A percentile compares a stretch with the other conserved stretches of the same genome.
phyloP scores from a whole-genome alignment of 64 coral and sea anemone genomes.

The Stylophora pistillata region DNA sequence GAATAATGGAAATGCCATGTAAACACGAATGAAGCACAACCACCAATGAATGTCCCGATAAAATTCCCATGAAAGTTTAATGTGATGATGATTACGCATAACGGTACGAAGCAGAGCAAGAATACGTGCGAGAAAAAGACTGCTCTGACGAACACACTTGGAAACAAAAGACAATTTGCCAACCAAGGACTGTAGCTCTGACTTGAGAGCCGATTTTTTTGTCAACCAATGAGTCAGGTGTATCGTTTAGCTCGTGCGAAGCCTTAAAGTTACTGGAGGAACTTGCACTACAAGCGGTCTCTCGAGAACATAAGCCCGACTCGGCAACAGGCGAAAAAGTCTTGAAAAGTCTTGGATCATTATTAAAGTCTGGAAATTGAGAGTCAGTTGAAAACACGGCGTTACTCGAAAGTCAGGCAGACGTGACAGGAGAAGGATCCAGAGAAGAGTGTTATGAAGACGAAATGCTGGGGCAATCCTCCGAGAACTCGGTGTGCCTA shows the following conservation, averaged over 20 bases:
- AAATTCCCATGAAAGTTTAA: neutral
- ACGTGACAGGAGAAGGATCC: neutral
- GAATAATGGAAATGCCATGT: conserved; percentile 41
- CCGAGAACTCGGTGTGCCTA: neutral
- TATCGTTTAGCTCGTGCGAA: neutral
- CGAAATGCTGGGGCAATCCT: conserved; percentile 7
- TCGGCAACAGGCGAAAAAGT: conserved; percentile 5
- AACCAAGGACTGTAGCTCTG: conserved; percentile 10
- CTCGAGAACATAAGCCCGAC: conserved; percentile 1
- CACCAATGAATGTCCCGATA: conserved; percentile 41
- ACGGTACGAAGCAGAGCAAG: conserved; percentile 4
- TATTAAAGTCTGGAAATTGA: conserved; percentile 1
- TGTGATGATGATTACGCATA: conserved; percentile 39
- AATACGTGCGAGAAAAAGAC: conserved; percentile 12
- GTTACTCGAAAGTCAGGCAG: conserved; percentile 9
- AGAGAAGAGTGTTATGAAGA: neutral
- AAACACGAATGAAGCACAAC: conserved; percentile 12
- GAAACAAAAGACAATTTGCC: conserved; percentile 30
- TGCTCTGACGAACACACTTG: conserved; percentile 3
- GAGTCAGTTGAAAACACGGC: neutral
- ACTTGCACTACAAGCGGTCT: neutral
- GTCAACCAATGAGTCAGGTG: neutral
- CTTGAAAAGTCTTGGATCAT: conserved; percentile 4
- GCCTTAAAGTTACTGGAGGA: neutral
- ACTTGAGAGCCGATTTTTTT: neutral